Conservation (phyloP, 2,797 vertebrate genomes). For the Scomberomorus guttatus region DNA sequence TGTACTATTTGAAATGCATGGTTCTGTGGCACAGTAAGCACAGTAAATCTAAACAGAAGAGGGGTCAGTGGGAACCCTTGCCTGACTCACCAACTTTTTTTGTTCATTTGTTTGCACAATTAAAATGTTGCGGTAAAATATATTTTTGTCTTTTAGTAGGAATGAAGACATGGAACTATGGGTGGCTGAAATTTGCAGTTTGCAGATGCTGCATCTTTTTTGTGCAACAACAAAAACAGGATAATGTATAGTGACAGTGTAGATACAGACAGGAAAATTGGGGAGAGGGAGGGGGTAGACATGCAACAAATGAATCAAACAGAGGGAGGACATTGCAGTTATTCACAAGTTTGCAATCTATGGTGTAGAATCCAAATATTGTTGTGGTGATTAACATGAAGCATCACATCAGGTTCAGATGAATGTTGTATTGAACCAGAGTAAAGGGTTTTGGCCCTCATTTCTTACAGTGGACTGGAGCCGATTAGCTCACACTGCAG, state of each 20-base stretch:
- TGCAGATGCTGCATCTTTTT: too few relatives aligned
- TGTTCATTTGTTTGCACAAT: background rate
- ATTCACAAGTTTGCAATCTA: background rate
- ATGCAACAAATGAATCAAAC: too few relatives aligned
- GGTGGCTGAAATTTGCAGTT: too few relatives aligned
- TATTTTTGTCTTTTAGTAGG: too few relatives aligned
- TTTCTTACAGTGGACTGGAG: background rate
- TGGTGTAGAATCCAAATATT: background rate
- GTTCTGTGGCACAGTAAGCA: background rate
- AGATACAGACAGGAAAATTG: background rate
- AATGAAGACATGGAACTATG: too few relatives aligned
- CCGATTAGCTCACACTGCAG: background rate
- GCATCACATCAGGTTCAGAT: background rate
- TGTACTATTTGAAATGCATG: background rate
- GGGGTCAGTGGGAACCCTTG: background rate
- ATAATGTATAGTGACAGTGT: background rate
- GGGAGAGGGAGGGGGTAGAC: too few relatives aligned
- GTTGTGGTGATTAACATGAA: background rate
- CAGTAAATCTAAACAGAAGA: background rate
- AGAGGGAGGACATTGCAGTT: too few relatives aligned
- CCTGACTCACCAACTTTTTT: background rate
- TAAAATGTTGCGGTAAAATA: background rate
- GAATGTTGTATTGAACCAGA: background rate
- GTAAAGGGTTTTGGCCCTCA: background rate
- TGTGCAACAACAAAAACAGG: background rate